phyloP scores from a whole-genome alignment of 2,113 vertebrate genomes.

The Protobothrops mucrosquamatus region DNA sequence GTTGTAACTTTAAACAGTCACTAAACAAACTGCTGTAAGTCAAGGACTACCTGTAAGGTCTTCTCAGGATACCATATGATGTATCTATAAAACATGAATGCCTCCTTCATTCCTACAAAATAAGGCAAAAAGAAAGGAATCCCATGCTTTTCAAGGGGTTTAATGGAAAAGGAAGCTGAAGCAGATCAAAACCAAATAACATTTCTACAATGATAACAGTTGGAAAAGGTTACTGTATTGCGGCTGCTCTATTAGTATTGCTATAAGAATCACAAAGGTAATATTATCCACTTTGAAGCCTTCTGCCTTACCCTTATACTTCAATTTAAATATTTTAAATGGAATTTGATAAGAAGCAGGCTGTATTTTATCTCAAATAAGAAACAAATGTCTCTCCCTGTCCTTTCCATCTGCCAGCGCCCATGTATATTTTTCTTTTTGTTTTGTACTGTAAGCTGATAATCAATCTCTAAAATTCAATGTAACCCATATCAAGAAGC shows the following conservation, averaged over 20 bases:
- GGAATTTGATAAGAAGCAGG: background rate
- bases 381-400: background rate
- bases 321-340: conserved; percentile 15
- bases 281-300: background rate
- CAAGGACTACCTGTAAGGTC: background rate
- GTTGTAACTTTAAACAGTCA: background rate
- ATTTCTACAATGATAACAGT: conserved; percentile 5
- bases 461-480: conserved; percentile 23
- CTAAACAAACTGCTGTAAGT: too few relatives aligned
- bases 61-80: background rate
- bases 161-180: conserved; percentile 11
- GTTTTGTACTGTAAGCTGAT: conserved; percentile 3
- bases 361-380: conserved; percentile 31
- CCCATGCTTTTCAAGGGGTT: background rate
- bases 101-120: background rate
- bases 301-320: conserved; percentile 8
- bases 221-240: background rate
- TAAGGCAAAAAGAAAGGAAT: background rate
- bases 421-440: conserved; percentile 13
- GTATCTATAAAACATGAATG: background rate
- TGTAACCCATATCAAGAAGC: background rate
- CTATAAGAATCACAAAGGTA: background rate
- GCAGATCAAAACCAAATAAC: background rate
- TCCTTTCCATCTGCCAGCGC: conserved; percentile 19
- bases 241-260: background rate